A percentile compares a stretch with the other conserved stretches of the same genome.
Conservation (phyloP, 2,888 invertebrate species). For the Phortica magna region DNA sequence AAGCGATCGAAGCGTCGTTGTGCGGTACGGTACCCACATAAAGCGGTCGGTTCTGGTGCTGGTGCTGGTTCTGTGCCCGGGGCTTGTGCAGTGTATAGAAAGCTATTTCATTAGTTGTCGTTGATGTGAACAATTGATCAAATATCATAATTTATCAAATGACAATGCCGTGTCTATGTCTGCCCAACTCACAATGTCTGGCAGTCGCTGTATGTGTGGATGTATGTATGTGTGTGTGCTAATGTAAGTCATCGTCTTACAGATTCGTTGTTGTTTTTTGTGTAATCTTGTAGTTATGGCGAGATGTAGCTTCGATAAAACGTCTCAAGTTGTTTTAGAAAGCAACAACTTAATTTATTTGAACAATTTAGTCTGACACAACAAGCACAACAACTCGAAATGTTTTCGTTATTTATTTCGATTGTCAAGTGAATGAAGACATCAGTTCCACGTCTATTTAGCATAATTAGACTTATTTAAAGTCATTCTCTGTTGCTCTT, state of each 20-base stretch:
- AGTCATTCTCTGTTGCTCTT: constrained; percentile 19
- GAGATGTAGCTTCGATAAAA: constrained; percentile 22
- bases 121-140: constrained; percentile 70
- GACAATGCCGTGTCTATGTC: constrained; percentile 63
- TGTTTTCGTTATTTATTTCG: constrained; percentile 59
- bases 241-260: constrained; percentile 35
- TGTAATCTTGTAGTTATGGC: constrained; percentile 1
- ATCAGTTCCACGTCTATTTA: constrained; percentile 62
- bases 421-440: constrained; percentile 60
- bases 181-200: constrained; percentile 55
- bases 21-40: neutral
- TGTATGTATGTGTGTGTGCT: constrained; percentile 49
- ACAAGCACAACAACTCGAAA: constrained; percentile 49
- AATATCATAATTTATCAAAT: constrained; percentile 74
- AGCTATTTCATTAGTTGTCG: constrained; percentile 58
- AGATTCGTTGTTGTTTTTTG: neutral
- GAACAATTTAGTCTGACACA: constrained; percentile 70
- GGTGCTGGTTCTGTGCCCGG: neutral
- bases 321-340: constrained; percentile 53
- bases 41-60: neutral
- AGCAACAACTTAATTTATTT: constrained; percentile 72
- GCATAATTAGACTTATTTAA: constrained; percentile 59
- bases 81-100: constrained; percentile 51
- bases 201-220: constrained; percentile 25
- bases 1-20: neutral